A percentile compares a stretch with the other conserved stretches of the same genome.
Evolutionary conservation across 2,113 vertebrate species (phyloP).

Genomic region (Engraulis encrasicolus): DNA sequence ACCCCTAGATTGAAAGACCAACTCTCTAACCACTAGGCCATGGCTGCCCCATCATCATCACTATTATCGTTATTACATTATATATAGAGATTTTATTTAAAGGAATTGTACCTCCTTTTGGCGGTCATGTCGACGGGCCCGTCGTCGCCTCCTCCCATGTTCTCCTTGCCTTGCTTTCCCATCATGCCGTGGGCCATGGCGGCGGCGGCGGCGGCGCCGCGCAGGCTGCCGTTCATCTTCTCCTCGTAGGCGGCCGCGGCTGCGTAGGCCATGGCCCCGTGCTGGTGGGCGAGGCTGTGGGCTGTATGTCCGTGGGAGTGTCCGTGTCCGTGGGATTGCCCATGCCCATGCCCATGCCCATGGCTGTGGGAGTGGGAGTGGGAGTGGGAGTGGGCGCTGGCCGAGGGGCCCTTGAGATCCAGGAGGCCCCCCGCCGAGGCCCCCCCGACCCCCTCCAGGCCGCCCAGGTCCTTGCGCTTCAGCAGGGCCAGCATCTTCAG

Average conservation of each 20-base stretch:
- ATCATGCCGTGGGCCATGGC: constrained; percentile 76
- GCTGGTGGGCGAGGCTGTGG: too few relatives aligned
- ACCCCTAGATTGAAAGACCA: too few relatives aligned
- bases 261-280: constrained; percentile 33
- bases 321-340: too few relatives aligned
- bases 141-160: constrained; percentile 84
- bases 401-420: constrained; percentile 67
- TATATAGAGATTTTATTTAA: too few relatives aligned
- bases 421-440: constrained; percentile 55
- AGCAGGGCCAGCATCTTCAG: constrained; percentile 87
- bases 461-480: constrained; percentile 84
- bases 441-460: constrained; percentile 60
- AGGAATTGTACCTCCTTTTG: constrained; percentile 83
- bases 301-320: too few relatives aligned
- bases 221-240: constrained; percentile 57
- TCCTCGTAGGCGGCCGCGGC: constrained; percentile 59
- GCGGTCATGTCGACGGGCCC: constrained; percentile 89
- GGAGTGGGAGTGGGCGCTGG: too few relatives aligned
- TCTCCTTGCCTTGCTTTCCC: constrained; percentile 82
- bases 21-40: too few relatives aligned
- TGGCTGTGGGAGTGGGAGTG: too few relatives aligned
- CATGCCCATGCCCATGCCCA: too few relatives aligned
- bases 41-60: too few relatives aligned
- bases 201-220: constrained; percentile 73
- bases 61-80: background rate